These are phyloP conservation scores for Antheraea mylitta DNA, from an alignment of 1,140 invertebrate species.

Conservation along the genomic window DNA sequence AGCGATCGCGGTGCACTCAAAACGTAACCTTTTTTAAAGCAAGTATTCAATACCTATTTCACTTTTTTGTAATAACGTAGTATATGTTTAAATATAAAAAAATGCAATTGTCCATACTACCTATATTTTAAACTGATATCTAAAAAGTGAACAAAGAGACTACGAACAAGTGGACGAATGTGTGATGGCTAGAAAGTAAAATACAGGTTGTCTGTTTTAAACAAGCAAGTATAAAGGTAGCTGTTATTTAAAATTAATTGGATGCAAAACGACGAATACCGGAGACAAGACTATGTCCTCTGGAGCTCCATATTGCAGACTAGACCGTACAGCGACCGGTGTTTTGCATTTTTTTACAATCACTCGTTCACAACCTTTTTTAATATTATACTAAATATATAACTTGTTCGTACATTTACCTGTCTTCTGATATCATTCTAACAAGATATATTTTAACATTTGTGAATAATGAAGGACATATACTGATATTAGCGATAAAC, in stretches of 20 bases:
- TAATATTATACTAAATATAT: too few species aligned
- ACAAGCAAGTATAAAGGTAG: constrained; percentile 27
- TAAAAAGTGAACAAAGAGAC: not conserved
- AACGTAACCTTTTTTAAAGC: too few species aligned
- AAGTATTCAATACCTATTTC: too few species aligned
- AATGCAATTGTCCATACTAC: too few species aligned
- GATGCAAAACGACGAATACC: constrained; percentile 53
- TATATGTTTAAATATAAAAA: too few species aligned
- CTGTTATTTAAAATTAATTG: constrained; percentile 72
- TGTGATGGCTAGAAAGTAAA: not conserved
- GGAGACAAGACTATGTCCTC: constrained; percentile 49
- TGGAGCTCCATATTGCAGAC: constrained; percentile 10
- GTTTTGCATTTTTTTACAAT: constrained; percentile 1
- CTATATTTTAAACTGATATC: not conserved
- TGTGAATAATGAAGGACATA: too few species aligned
- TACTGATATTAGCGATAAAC: too few species aligned
- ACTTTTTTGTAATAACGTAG: too few species aligned
- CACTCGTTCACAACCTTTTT: not conserved
- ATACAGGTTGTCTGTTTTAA: not conserved
- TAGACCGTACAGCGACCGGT: not conserved
- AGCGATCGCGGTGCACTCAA: too few species aligned
- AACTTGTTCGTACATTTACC: too few species aligned
- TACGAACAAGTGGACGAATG: not conserved
- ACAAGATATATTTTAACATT: too few species aligned
- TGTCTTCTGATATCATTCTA: too few species aligned